A percentile compares a stretch with the other conserved stretches of the same genome.
Evolutionary conservation across 2,113 vertebrate species (phyloP).

Genomic region (Cololabis saira): DNA sequence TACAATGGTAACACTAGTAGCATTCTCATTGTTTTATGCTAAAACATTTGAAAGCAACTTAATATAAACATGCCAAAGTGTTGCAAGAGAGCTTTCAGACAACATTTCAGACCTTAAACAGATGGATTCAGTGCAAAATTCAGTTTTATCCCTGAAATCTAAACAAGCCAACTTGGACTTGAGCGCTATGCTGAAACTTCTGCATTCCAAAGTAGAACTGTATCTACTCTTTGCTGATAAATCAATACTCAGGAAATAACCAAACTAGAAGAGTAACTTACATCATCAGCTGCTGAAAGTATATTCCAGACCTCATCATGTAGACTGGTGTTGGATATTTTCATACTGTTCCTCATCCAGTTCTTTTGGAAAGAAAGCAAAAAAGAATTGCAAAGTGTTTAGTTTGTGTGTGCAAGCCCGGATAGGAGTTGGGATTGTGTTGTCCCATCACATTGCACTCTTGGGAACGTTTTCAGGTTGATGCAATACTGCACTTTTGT

Average conservation of each 20-base stretch:
- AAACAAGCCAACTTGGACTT: too few species aligned
- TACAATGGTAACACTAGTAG: too few species aligned
- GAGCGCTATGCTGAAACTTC: too few species aligned
- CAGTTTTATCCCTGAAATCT: too few species aligned
- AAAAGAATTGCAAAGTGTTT: background rate
- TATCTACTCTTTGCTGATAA: background rate
- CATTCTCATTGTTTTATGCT: background rate
- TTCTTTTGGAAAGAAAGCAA: constrained; percentile 80
- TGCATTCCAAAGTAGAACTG: too few species aligned
- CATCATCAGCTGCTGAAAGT: constrained; percentile 83
- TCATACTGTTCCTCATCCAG: constrained; percentile 97
- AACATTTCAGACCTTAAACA: background rate
- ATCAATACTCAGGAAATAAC: background rate
- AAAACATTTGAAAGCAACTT: background rate
- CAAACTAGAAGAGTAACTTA: constrained; percentile 74
- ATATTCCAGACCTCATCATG: constrained; percentile 93
- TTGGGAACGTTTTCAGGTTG: too few species aligned
- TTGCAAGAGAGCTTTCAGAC: background rate
- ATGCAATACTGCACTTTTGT: too few species aligned
- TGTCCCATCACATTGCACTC: too few species aligned
- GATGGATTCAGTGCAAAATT: too few species aligned
- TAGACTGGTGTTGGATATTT: constrained; percentile 78
- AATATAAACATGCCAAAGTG: background rate
- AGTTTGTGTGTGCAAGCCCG: background rate
- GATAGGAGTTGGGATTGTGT: too few species aligned